Evolutionary conservation across 2,888 invertebrate species (phyloP).

Genomic region (Xylota sylvarum): DNA sequence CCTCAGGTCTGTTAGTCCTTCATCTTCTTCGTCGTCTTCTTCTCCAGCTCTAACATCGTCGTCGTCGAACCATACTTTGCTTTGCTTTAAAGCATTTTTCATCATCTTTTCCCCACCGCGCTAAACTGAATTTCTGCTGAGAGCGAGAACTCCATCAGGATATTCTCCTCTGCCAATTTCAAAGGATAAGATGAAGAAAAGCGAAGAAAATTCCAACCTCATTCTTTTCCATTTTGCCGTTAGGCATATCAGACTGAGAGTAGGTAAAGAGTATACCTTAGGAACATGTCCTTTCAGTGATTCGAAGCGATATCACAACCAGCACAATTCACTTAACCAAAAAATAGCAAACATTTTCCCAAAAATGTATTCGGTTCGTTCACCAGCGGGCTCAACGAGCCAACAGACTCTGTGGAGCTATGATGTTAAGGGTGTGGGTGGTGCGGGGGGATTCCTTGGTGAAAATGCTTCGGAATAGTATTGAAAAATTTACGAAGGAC

Average conservation of each 20-base stretch:
- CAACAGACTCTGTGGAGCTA: slow-evolving; percentile 36
- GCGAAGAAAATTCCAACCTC: slow-evolving; percentile 60
- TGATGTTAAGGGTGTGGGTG: slow-evolving; percentile 33
- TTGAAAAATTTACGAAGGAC: slow-evolving; percentile 72
- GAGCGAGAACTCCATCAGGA: slow-evolving; percentile 14
- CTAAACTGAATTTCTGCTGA: slow-evolving; percentile 34
- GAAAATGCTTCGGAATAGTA: slow-evolving; percentile 48
- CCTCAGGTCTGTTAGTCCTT: slow-evolving; percentile 70
- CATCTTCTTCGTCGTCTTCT: slow-evolving; percentile 22
- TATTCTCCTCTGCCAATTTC: slow-evolving; percentile 39
- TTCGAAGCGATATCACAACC: slow-evolving; percentile 74
- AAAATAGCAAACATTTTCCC: slow-evolving; percentile 41
- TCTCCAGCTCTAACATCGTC: slow-evolving; percentile 8
- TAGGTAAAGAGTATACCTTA: slow-evolving; percentile 57
- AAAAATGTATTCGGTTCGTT: slow-evolving; percentile 57
- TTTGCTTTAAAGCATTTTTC: slow-evolving; percentile 27
- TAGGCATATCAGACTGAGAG: slow-evolving; percentile 69
- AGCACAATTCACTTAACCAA: slow-evolving; percentile 73
- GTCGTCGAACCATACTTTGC: slow-evolving; percentile 48
- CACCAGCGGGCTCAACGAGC: slow-evolving; percentile 5
- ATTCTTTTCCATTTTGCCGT: slow-evolving; percentile 58
- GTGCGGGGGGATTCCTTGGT: slow-evolving; percentile 29
- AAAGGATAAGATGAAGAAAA: slow-evolving; percentile 50
- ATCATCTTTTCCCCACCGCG: slow-evolving; percentile 25
- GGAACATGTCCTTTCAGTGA: slow-evolving; percentile 72